phyloP scores from a whole-genome alignment of 2,113 vertebrate genomes.

The Cygnus buccinator region DNA sequence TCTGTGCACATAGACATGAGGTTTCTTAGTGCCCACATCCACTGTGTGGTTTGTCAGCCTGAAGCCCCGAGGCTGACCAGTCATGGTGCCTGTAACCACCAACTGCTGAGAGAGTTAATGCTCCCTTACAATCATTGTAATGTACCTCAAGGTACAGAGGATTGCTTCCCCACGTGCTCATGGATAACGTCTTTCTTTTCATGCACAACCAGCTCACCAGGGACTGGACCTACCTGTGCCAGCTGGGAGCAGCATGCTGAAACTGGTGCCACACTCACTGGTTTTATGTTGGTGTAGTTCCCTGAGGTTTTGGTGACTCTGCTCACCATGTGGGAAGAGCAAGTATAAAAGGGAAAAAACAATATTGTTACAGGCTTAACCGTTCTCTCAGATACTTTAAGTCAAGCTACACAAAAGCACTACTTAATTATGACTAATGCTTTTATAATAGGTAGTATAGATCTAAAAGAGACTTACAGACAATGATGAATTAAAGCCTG shows the following conservation, averaged over 20 bases:
- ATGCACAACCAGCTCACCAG: too few relatives aligned
- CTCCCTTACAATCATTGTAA: neutral
- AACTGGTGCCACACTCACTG: neutral
- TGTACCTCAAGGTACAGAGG: accelerated
- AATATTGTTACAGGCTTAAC: neutral
- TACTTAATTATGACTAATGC: neutral
- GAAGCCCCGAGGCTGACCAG: neutral
- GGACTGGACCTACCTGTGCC: neutral
- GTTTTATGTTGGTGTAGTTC: neutral
- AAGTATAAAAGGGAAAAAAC: neutral
- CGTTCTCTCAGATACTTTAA: neutral
- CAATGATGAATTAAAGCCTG: neutral
- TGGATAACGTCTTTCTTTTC: too few relatives aligned
- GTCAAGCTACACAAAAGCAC: neutral
- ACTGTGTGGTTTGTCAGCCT: neutral
- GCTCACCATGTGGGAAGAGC: neutral
- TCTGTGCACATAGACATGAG: accelerated
- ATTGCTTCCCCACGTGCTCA: too few relatives aligned
- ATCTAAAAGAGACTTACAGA: neutral
- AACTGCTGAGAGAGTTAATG: neutral
- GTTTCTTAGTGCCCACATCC: neutral
- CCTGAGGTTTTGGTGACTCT: neutral
- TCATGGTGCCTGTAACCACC: neutral
- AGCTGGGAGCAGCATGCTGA: neutral
- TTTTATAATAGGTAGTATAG: neutral